Conservation (phyloP, 2,888 invertebrate genomes). For the Strigamia maritima region DNA sequence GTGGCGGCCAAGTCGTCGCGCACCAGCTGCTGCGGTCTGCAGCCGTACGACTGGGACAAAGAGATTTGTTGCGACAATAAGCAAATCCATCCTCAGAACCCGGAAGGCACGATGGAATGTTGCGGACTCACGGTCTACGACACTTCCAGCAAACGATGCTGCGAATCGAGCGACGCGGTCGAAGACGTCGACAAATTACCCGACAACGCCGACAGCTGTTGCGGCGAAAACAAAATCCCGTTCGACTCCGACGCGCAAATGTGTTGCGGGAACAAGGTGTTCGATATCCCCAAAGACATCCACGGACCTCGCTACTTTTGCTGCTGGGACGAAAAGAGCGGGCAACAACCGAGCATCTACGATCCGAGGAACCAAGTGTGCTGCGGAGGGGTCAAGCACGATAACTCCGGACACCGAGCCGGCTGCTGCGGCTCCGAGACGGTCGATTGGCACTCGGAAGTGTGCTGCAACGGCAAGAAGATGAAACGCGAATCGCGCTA, state of each 20-base stretch:
- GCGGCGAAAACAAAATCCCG: background rate
- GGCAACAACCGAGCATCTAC: background rate
- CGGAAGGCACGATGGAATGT: background rate
- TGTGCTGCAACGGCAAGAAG: background rate
- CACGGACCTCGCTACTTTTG: background rate
- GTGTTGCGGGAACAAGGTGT: background rate
- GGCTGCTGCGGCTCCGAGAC: background rate
- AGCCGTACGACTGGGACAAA: background rate
- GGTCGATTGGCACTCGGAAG: background rate
- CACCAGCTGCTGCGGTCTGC: background rate
- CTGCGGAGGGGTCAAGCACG: background rate
- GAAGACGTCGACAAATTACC: background rate
- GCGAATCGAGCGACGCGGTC: background rate
- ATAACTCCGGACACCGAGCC: background rate
- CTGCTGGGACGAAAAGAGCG: background rate
- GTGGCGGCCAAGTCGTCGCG: background rate
- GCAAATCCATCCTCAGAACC: background rate
- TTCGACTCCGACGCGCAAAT: background rate
- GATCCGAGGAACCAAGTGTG: background rate
- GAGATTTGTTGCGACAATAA: background rate
- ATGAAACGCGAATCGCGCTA: background rate
- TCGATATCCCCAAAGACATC: background rate
- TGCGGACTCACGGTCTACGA: background rate
- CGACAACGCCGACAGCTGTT: background rate
- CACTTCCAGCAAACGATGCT: background rate